Evolutionary conservation across 2,113 vertebrate species (phyloP).

Genomic region (Petroica traversi): DNA sequence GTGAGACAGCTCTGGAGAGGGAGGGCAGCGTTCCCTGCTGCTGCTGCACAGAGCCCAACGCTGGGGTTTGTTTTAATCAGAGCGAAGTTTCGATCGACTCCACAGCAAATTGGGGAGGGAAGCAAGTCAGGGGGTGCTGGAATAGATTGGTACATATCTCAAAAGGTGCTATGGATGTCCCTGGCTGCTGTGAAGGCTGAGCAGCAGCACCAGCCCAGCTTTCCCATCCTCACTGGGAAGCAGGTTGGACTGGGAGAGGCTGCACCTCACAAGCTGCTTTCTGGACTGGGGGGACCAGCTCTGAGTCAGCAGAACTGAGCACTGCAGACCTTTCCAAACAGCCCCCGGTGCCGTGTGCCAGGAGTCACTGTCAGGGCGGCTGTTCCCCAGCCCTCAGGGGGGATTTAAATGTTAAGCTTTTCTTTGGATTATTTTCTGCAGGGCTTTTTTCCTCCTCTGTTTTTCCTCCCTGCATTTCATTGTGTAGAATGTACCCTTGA

Average conservation of each 20-base stretch:
- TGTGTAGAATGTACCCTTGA: neutral
- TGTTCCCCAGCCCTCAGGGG: neutral
- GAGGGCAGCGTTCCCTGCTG: neutral
- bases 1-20: neutral
- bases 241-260: neutral
- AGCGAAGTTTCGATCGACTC: accelerated
- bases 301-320: neutral
- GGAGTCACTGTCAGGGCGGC: neutral
- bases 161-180: accelerated
- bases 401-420: conserved; percentile 15
- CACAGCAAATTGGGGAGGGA: neutral
- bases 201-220: neutral
- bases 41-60: neutral
- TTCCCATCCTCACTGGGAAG: neutral
- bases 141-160: accelerated
- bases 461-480: neutral
- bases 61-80: neutral
- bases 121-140: neutral
- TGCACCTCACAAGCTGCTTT: neutral
- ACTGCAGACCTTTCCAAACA: neutral
- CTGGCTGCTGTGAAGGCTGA: neutral
- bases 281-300: neutral
- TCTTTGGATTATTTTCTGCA: neutral
- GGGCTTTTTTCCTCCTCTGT: neutral
- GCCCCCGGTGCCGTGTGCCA: neutral